Percentiles rank a stretch among this genome's conserved stretches.
These are phyloP conservation scores for Adoxophyes honmai DNA, from an alignment of 1,140 invertebrate species.

Conservation along the genomic window DNA sequence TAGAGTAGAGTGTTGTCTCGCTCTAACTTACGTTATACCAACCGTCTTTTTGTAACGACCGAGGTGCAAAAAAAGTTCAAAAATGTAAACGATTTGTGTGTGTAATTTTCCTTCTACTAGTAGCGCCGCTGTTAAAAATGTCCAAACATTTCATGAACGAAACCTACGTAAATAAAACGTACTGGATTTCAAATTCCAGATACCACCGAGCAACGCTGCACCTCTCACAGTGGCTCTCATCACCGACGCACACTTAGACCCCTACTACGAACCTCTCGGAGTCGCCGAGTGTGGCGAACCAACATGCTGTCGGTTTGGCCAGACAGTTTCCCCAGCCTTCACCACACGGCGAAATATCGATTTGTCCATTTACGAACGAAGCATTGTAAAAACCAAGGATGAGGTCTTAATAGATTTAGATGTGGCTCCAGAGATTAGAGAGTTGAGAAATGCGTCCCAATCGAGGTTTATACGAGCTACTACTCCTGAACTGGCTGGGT, in stretches of 20 bases:
- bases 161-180: too few species aligned
- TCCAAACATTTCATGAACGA: too few species aligned
- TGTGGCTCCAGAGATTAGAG: slow-evolving; percentile 31
- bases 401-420: slow-evolving; percentile 43
- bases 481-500: slow-evolving; percentile 79
- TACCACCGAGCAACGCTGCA: slow-evolving; percentile 1
- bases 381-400: slow-evolving; percentile 29
- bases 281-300: slow-evolving; percentile 85
- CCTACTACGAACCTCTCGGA: slow-evolving; percentile 81
- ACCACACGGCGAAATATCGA: slow-evolving; percentile 26
- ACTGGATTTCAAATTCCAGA: slow-evolving; percentile 22
- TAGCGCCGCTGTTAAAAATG: too few species aligned
- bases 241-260: slow-evolving; percentile 90
- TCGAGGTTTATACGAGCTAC: slow-evolving; percentile 19
- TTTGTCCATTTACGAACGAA: slow-evolving; percentile 31
- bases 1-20: too few species aligned
- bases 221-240: slow-evolving; percentile 82
- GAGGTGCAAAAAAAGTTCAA: too few species aligned
- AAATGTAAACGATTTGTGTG: too few species aligned
- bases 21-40: too few species aligned
- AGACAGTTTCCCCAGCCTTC: slow-evolving; percentile 39
- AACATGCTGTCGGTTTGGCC: slow-evolving; percentile 85
- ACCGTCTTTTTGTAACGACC: too few species aligned
- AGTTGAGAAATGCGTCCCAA: slow-evolving; percentile 25
- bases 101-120: too few species aligned